Percentiles rank a stretch among this genome's conserved stretches.
Conservation (phyloP, 2,113 vertebrate genomes). For the Myrmophylax atrothorax region DNA sequence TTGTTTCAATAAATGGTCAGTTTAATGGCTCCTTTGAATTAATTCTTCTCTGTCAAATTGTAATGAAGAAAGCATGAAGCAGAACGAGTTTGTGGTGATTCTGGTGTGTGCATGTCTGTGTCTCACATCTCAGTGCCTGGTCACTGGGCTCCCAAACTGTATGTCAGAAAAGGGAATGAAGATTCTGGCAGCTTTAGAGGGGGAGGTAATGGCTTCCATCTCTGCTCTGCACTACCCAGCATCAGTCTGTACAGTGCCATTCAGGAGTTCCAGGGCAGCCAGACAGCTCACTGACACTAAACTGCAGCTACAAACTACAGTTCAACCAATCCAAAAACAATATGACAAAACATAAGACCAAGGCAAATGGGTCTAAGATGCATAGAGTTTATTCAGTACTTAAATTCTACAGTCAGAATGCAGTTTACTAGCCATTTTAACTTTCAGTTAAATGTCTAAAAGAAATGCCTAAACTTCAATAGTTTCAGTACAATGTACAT, state of each 20-base stretch:
- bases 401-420: slow-evolving; percentile 64
- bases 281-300: background rate
- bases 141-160: background rate
- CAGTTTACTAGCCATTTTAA: slow-evolving; percentile 26
- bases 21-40: background rate
- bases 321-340: background rate
- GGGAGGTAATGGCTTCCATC: background rate
- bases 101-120: background rate
- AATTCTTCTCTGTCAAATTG: background rate
- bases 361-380: slow-evolving; percentile 36
- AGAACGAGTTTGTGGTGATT: background rate
- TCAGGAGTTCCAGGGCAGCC: background rate
- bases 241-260: background rate
- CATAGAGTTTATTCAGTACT: slow-evolving; percentile 76
- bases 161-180: background rate
- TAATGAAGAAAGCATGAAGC: background rate
- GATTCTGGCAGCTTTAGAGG: background rate
- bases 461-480: background rate
- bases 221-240: background rate
- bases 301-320: accelerated
- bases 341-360: background rate
- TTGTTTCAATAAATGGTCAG: background rate
- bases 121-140: background rate
- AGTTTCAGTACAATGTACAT: slow-evolving; percentile 36
- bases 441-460: slow-evolving; percentile 12